Evolutionary conservation across 2,888 invertebrate genomes (phyloP), one percentile per base, ranked within the genome.

Genomic region (Andrena dorsata): DNA sequence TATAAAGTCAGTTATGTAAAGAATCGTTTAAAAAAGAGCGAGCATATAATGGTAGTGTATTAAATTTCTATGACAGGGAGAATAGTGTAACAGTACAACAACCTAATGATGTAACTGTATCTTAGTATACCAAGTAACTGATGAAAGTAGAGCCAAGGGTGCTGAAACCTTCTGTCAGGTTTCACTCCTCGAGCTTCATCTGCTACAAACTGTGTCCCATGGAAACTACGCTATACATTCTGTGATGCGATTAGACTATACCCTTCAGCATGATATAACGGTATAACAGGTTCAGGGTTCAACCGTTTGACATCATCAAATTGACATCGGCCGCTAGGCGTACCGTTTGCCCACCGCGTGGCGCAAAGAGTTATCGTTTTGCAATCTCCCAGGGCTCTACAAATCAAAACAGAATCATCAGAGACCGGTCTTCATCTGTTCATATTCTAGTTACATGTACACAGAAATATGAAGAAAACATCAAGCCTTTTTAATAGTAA

Each of bases 261-360:
- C 51, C 76, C 78, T 74, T 65, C 80, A 77, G 74, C 26, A 60
- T 78, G 69, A 82, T 80, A 76, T 76, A 83, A 76, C 70, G 74
- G 69, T 81, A 61, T 58, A 77, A 79, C 69, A 68, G 76, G 79
- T 82, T 86, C 86, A 86, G 70, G 72, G 88, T 80, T 88, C 84
- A 88, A 88, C 69, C 74, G 65, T 81, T 88, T 85, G 78, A 88
- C 82, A 82, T 72, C 68, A 61, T 26, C 66, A 71, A 53, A 41
- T 41, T 75, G 53, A 32, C 68, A 56, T 53, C 68, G 53, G 23
- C 26, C 53, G 53, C 69, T 72, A 58, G 53, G 63, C 28, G 28
- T 35, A 56, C 32, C 70, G 49, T 73, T 77, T 41, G 53, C 56
- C 76, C 66, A 49, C 56, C 49, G 51, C 30, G 16, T 16, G 58